Base-by-base conservation (phyloP, 2,113 vertebrate genomes). In the Microtus montanus region DNA sequence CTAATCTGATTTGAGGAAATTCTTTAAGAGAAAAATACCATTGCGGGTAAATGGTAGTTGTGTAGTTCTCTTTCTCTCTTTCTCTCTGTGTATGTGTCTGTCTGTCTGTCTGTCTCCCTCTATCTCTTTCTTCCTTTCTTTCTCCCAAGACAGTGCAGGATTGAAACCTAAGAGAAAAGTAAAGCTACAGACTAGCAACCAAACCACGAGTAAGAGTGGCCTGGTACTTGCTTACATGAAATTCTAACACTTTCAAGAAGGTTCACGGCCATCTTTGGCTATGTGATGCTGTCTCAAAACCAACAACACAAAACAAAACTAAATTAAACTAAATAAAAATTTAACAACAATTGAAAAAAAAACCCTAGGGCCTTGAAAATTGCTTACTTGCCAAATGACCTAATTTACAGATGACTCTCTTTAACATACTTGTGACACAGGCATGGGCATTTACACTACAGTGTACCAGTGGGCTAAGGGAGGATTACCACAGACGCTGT, bases 401-500 rank as follows among this genome's bases (percentile, higher is more conserved):
- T 94, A 4, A 33, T 63, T n/a, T 91, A 82, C 19, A 92, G 84
- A 35, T 52, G 17, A 28, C 26, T 58, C 63, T 84, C 73, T 20
- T 30, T 11, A 61, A 79, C 38, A 68, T 15, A 54, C 74, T 20
- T 66, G 20, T 26, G 30, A 6, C 26, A 71, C 7, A 63, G 41
- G 2, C 8, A 14, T 3, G 5, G 15, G 26, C 33, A 30, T 70
- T 44, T 3, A 78, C 14, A 0, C 2, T 8, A 35, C 17, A 90
- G 49, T 63, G 5, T 12, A 71, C 88, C 11, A 95, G 3, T 30
- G 33, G 63, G 15, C 7, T 94, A 84, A 28, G 68, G 93, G 79
- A 73, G 89, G 15, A 70, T 99, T 99, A 99, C 99, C 99, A 99
- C 99, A 0, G 99, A 99, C 5, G 99, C 99, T 58, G 99, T 99